Base-by-base conservation (phyloP, 92 coral and sea anemone genomes). In the Virgularia gustaviana region DNA sequence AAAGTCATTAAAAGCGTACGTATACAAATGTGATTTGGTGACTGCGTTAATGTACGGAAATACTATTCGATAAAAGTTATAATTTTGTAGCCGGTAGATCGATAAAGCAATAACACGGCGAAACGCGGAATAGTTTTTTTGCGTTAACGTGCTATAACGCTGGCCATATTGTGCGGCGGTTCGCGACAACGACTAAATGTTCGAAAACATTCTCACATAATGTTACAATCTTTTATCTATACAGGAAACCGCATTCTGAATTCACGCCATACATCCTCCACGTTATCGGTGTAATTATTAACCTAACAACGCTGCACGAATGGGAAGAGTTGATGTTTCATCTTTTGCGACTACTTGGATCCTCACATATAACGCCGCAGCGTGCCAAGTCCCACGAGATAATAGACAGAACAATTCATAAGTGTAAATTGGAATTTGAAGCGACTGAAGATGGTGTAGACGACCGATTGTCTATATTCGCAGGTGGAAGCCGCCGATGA, bases 171-270 rank as follows among this genome's bases (percentile, higher is more conserved):
- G n/a, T n/a, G n/a, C n/a, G n/a, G n/a, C n/a, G n/a, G n/a, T n/a
- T n/a, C n/a, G n/a, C n/a, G n/a, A n/a, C n/a, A n/a, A n/a, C n/a
- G n/a, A n/a, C n/a, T n/a, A n/a, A n/a, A n/a, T n/a, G n/a, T n/a
- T n/a, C n/a, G n/a, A n/a, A n/a, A n/a, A n/a, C n/a, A n/a, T n/a
- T n/a, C n/a, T n/a, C n/a, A n/a, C n/a, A n/a, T n/a, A n/a, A n/a
- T n/a, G n/a, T n/a, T n/a, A n/a, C n/a, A n/a, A n/a, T n/a, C n/a
- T n/a, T n/a, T n/a, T n/a, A n/a, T n/a, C n/a, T n/a, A 20, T 56
- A 2, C 63, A 56, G 63, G 31, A 56, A 56, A 56, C 63, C 63
- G 31, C 63, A 16, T 56, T 56, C 63, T 4, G 63, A 56, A 6
- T 56, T 56, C n/a, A 56, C 63, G 4, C 4, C 4, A 4, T 56